phyloP scores from a whole-genome alignment of 1,140 invertebrate genomes.

The Pachyrhynchus sulphureomaculatus region DNA sequence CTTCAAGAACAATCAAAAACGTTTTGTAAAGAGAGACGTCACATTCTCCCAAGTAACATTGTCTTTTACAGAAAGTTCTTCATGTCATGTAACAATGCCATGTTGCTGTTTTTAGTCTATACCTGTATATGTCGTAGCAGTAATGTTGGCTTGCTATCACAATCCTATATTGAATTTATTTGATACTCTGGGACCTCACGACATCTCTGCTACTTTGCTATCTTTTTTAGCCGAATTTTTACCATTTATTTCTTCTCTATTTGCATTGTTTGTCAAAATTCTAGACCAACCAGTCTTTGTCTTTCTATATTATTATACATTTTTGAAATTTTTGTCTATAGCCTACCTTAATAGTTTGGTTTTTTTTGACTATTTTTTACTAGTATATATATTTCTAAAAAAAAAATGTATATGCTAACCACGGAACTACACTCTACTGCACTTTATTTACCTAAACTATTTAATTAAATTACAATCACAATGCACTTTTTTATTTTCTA shows the following conservation, averaged over 20 bases:
- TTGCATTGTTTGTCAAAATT: constrained; percentile 3
- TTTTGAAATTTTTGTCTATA: background rate
- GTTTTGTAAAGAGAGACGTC: too few species aligned
- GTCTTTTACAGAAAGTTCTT: too few species aligned
- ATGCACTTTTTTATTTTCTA: too few species aligned
- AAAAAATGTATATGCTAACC: background rate
- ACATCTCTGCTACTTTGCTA: constrained; percentile 8
- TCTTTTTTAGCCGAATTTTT: constrained; percentile 1
- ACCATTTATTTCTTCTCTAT: constrained; percentile 1
- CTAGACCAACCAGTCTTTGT: background rate
- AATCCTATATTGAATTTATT: background rate
- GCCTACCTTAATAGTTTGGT: background rate
- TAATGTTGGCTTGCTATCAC: too few species aligned
- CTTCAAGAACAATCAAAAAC: too few species aligned
- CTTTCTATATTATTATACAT: background rate
- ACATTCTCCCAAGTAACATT: too few species aligned
- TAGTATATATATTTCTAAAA: background rate
- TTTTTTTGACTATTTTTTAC: background rate
- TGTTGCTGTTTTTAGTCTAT: too few species aligned
- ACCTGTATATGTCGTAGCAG: too few species aligned
- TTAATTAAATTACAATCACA: too few species aligned
- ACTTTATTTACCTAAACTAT: too few species aligned
- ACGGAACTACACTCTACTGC: background rate
- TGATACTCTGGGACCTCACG: background rate
- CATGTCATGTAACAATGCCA: too few species aligned